Conservation (phyloP, 2,888 invertebrate species). For the Stenodema calcarata region DNA sequence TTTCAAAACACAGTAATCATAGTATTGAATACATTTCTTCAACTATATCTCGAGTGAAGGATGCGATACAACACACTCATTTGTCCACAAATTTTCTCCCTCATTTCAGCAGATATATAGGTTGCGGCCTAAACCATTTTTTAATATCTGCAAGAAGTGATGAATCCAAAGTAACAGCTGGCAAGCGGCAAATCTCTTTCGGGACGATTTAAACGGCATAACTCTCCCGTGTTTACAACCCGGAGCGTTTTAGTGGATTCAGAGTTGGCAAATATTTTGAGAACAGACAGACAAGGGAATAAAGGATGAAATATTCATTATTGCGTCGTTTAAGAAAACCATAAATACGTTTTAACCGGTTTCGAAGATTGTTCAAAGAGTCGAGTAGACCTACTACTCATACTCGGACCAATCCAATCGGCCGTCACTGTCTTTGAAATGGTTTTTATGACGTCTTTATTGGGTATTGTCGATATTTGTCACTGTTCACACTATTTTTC, state of each 20-base stretch:
- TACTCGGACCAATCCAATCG: neutral
- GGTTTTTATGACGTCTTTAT: too few species aligned
- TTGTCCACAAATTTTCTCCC: too few species aligned
- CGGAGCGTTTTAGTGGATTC: neutral
- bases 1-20: too few species aligned
- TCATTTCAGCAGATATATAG: too few species aligned
- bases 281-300: neutral
- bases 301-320: neutral
- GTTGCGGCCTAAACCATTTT: neutral
- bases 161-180: neutral
- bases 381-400: neutral
- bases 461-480: too few species aligned
- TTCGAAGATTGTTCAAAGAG: neutral
- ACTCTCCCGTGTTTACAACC: neutral
- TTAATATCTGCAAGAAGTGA: neutral
- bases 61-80: too few species aligned
- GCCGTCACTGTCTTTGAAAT: too few species aligned
- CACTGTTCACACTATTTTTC: too few species aligned
- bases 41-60: too few species aligned
- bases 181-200: neutral
- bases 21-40: too few species aligned
- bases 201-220: neutral
- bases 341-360: neutral
- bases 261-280: neutral
- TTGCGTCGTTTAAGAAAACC: neutral